phyloP scores from a whole-genome alignment of 2,797 vertebrate genomes.

The Rhinophrynus dorsalis region DNA sequence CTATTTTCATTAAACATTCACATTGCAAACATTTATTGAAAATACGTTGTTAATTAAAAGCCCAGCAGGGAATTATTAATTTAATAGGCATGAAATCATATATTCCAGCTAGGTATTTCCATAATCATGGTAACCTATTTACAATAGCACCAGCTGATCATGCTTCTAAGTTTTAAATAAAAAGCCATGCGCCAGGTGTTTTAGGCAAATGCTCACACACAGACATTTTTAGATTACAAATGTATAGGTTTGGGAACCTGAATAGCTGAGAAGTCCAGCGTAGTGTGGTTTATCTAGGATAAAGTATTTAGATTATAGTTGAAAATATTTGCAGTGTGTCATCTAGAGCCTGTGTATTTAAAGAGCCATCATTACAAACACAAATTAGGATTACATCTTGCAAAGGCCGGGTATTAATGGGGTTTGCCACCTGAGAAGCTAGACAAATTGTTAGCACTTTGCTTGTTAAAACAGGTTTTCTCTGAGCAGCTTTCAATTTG shows the following conservation, averaged over 20 bases:
- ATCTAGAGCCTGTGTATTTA: no score
- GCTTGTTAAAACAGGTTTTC: no score
- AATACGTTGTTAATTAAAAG: slow-evolving; percentile 45
- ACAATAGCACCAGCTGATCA: slow-evolving; percentile 31
- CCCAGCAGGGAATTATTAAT: slow-evolving; percentile 29
- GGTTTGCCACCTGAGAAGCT: no score
- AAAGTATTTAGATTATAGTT: no score
- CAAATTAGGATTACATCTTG: no score
- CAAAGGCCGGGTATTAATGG: no score
- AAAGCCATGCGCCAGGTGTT: slow-evolving; percentile 41
- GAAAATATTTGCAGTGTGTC: no score
- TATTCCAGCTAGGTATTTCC: slow-evolving; percentile 36
- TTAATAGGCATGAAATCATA: slow-evolving; percentile 48
- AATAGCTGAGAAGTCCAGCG: slow-evolving; percentile 1
- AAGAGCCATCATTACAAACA: no score
- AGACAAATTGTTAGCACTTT: no score
- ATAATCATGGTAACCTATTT: slow-evolving; percentile 42
- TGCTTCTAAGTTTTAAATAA: slow-evolving; percentile 5
- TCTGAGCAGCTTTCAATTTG: no score
- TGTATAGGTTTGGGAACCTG: background rate
- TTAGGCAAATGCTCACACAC: background rate
- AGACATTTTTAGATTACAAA: background rate
- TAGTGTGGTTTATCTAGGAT: no score
- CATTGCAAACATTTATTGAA: slow-evolving; percentile 27
- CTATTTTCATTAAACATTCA: slow-evolving; percentile 45